A percentile compares a stretch with the other conserved stretches of the same genome.
These are phyloP conservation scores for Mormyrops boulengeri DNA, from an alignment of 2,797 vertebrate genomes.

Conservation along the genomic window DNA sequence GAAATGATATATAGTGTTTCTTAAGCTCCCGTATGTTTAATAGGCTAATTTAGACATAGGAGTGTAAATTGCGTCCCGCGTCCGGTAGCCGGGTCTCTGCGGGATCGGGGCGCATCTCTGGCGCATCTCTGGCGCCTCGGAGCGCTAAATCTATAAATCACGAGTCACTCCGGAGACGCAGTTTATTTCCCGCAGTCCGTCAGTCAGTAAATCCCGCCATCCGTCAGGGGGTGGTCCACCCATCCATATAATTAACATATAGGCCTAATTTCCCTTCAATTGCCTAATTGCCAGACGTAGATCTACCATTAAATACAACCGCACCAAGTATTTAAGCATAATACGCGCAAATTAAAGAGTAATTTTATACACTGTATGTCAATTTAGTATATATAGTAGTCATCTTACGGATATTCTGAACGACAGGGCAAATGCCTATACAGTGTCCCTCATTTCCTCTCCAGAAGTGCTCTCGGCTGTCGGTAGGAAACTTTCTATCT, in stretches of 20 bases:
- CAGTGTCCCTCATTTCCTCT: not conserved
- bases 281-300: not conserved
- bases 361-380: not conserved
- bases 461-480: not conserved
- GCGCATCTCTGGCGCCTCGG: not conserved
- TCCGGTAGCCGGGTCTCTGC: not conserved
- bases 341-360: not conserved
- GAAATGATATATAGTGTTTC: not conserved
- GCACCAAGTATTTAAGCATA: not conserved
- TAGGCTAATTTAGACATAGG: not conserved
- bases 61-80: not conserved
- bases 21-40: not conserved
- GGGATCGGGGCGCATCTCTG: not conserved
- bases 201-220: not conserved
- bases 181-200: not conserved
- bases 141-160: slow-evolving; percentile 1
- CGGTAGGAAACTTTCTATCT: not conserved
- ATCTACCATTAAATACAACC: not conserved
- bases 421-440: not conserved
- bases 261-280: not conserved
- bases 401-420: not conserved
- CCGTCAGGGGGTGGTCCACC: not conserved
- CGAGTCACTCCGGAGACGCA: not conserved
- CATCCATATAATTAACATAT: not conserved
- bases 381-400: not conserved